Evolutionary conservation across 2,888 invertebrate species (phyloP).

Genomic region (Andrena marginata): DNA sequence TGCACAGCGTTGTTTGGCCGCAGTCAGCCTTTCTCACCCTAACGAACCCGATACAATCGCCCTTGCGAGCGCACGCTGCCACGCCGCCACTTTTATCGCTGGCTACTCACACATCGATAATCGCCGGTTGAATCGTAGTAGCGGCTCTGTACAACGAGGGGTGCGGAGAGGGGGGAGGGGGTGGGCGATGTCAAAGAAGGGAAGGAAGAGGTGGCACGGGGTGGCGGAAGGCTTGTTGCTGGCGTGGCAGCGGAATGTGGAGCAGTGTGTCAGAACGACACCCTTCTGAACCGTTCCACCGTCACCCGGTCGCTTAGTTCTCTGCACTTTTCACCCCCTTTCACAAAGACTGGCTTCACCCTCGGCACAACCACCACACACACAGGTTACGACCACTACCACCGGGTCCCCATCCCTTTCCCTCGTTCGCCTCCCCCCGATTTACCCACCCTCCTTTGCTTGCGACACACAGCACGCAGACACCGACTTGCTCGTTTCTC

Average conservation of each 20-base stretch:
- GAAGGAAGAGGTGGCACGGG: slow-evolving; percentile 43
- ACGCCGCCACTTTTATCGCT: slow-evolving; percentile 55
- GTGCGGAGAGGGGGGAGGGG: slow-evolving; percentile 25
- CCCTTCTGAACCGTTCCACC: slow-evolving; percentile 74
- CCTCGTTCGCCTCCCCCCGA: not conserved
- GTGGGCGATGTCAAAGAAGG: slow-evolving; percentile 43
- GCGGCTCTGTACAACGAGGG: slow-evolving; percentile 16
- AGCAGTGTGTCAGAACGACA: slow-evolving; percentile 82
- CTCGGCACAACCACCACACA: slow-evolving; percentile 47
- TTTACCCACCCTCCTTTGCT: slow-evolving; percentile 7
- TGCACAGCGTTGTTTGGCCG: slow-evolving; percentile 27
- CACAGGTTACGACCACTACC: slow-evolving; percentile 39
- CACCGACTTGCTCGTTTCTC: slow-evolving; percentile 42
- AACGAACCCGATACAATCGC: slow-evolving; percentile 63
- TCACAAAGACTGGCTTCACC: slow-evolving; percentile 62
- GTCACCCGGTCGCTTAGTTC: slow-evolving; percentile 64
- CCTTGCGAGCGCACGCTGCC: slow-evolving; percentile 26
- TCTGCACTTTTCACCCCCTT: slow-evolving; percentile 66
- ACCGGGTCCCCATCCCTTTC: not conserved
- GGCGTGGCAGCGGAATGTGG: slow-evolving; percentile 78
- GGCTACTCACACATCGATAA: slow-evolving; percentile 56
- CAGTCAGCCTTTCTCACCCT: slow-evolving; percentile 53
- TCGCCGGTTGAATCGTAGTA: slow-evolving; percentile 57
- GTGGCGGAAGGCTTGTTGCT: slow-evolving; percentile 60
- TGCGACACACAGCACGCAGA: slow-evolving; percentile 9